Evolutionary conservation across 1,140 invertebrate genomes (phyloP).

Genomic region (Eulimnadia texana): DNA sequence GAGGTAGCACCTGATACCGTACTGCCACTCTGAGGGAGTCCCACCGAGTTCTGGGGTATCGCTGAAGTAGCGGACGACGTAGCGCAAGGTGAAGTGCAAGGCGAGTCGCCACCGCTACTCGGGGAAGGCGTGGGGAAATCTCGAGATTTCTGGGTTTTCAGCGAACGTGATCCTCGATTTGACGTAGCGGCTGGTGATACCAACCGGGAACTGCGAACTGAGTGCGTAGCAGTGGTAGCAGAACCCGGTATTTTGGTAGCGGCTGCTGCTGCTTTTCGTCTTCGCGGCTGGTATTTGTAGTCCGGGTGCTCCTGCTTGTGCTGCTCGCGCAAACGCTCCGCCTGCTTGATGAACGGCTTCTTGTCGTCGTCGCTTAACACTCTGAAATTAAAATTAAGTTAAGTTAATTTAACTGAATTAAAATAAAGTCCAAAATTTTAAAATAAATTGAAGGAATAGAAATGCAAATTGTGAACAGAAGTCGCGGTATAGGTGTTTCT

Average conservation of each 20-base stretch:
- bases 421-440: neutral
- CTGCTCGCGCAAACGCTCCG: constrained; percentile 33
- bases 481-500: too few relatives aligned
- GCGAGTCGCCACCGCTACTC: neutral
- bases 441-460: neutral
- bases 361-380: constrained; percentile 37
- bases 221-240: neutral
- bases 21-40: neutral
- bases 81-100: neutral
- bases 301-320: constrained; percentile 39
- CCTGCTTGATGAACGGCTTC: constrained; percentile 36
- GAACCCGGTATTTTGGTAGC: constrained; percentile 2
- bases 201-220: neutral
- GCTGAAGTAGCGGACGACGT: neutral
- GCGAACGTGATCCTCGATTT: neutral
- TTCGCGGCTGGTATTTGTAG: constrained; percentile 38
- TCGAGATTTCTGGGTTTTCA: neutral
- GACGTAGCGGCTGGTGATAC: neutral
- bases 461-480: neutral
- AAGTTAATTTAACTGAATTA: neutral
- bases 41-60: neutral
- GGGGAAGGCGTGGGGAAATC: neutral
- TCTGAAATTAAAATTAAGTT: neutral
- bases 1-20: too few relatives aligned
- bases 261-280: constrained; percentile 24